A percentile compares a stretch with the other conserved stretches of the same genome.
phyloP scores from a whole-genome alignment of 2,113 vertebrate species.

The Ornithorhynchus anatinus region DNA sequence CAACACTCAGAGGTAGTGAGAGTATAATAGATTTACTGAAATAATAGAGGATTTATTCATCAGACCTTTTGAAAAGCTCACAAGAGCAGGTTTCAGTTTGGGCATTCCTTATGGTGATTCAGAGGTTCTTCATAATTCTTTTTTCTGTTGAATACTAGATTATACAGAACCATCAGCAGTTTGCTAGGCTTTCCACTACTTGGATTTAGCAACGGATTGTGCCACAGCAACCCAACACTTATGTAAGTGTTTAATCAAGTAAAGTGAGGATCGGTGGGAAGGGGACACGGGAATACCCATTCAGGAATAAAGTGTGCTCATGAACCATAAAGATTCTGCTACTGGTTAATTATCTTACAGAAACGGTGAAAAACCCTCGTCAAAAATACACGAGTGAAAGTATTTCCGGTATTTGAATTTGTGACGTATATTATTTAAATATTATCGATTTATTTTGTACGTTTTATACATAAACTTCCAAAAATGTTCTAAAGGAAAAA shows the following conservation, averaged over 20 bases:
- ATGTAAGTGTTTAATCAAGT: background rate
- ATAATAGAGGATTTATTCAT: slow-evolving; percentile 2
- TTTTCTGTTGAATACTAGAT: slow-evolving; percentile 41
- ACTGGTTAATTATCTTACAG: background rate
- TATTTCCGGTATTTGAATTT: background rate
- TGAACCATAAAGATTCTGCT: background rate
- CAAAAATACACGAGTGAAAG: fast-evolving
- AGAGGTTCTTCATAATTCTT: slow-evolving; percentile 51
- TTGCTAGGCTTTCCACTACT: slow-evolving; percentile 9
- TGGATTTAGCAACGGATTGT: background rate
- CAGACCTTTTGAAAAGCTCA: slow-evolving; percentile 26
- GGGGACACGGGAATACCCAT: too few relatives aligned
- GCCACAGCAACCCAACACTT: background rate
- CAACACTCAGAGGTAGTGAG: too few relatives aligned
- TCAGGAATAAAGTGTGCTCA: too few relatives aligned
- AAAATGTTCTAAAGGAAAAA: background rate
- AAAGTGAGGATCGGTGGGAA: too few relatives aligned
- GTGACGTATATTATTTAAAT: background rate
- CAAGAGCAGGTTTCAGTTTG: slow-evolving; percentile 23
- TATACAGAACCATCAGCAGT: slow-evolving; percentile 12
- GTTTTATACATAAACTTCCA: background rate
- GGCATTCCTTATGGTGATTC: slow-evolving; percentile 25
- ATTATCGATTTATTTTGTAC: background rate
- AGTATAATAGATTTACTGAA: background rate
- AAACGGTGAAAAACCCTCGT: too few relatives aligned